phyloP scores from a whole-genome alignment of 2,888 invertebrate species.

The Andrena trimmerana region DNA sequence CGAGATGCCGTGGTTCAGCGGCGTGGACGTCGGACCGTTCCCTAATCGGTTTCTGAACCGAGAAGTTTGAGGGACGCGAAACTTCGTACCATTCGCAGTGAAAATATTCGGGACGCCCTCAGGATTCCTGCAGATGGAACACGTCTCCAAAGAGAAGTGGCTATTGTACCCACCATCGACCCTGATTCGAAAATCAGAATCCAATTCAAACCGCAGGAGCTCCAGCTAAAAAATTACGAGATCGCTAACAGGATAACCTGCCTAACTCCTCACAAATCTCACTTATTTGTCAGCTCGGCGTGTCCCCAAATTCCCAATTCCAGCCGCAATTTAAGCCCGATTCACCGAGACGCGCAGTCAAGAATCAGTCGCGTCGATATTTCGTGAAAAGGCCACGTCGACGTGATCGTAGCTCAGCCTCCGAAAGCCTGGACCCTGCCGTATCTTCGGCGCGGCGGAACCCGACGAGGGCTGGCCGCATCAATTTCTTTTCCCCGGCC shows the following conservation, averaged over 20 bases:
- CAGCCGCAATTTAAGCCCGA: slow-evolving; percentile 28
- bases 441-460: slow-evolving; percentile 25
- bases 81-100: background rate
- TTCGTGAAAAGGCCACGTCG: slow-evolving; percentile 20
- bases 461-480: background rate
- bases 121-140: background rate
- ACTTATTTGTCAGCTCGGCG: slow-evolving; percentile 1
- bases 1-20: slow-evolving; percentile 11
- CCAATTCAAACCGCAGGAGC: no score
- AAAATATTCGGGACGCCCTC: background rate
- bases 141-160: no score
- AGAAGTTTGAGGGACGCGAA: background rate
- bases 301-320: slow-evolving; percentile 6
- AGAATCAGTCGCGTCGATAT: slow-evolving; percentile 34
- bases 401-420: slow-evolving; percentile 48
- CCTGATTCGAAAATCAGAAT: no score
- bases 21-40: background rate
- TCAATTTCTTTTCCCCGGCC: slow-evolving; percentile 34
- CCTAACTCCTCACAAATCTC: slow-evolving; percentile 8
- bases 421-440: slow-evolving; percentile 15
- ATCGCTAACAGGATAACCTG: no score
- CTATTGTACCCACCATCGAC: no score
- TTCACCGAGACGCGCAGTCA: background rate
- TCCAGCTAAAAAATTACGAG: no score
- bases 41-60: slow-evolving; percentile 14